Conservation (phyloP, 2,888 invertebrate genomes). For the Thumatha senex region DNA sequence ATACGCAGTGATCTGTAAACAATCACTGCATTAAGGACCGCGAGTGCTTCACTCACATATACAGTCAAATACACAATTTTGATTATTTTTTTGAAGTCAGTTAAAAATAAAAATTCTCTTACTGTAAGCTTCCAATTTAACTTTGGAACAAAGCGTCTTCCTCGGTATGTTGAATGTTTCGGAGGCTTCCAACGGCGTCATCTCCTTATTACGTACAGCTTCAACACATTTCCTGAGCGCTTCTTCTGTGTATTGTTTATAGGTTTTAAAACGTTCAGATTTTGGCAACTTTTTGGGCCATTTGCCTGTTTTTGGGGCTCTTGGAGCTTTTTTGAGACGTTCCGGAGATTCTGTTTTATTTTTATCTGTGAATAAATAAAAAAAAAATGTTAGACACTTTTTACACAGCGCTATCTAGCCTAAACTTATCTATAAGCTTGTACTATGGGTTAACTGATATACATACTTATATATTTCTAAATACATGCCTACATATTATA, state of each 20-base stretch:
- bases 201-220: slow-evolving; percentile 26
- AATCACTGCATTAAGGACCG: too few relatives aligned
- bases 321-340: not conserved
- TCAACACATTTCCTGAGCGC: slow-evolving; percentile 43
- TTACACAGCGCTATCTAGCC: too few relatives aligned
- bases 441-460: too few relatives aligned
- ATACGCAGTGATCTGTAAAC: too few relatives aligned
- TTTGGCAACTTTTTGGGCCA: slow-evolving; percentile 38
- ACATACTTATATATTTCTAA: too few relatives aligned
- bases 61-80: not conserved
- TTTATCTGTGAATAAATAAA: not conserved
- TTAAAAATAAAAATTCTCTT: too few relatives aligned
- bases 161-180: slow-evolving; percentile 46
- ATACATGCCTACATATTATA: too few relatives aligned
- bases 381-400: not conserved
- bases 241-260: slow-evolving; percentile 48
- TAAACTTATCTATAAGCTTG: too few relatives aligned
- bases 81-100: not conserved
- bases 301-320: slow-evolving; percentile 11
- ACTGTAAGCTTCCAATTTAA: slow-evolving; percentile 17
- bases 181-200: slow-evolving; percentile 39
- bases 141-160: slow-evolving; percentile 46
- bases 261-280: slow-evolving; percentile 28
- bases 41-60: slow-evolving; percentile 11
- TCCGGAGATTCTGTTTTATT: not conserved